phyloP scores from a whole-genome alignment of 2,113 vertebrate species.

The Ia io region DNA sequence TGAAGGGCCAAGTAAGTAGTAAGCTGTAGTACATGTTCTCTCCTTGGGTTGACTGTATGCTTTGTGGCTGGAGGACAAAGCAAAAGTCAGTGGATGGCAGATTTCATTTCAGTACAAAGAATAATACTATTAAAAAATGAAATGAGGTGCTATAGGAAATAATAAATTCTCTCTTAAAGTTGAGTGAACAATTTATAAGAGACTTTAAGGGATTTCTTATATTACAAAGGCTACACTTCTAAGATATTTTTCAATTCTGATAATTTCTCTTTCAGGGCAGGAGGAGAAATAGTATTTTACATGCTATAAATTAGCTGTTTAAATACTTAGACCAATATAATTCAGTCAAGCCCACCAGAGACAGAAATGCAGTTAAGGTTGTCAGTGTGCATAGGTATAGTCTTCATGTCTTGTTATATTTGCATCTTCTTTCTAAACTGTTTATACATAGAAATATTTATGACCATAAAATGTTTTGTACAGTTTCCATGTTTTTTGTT shows the following conservation, averaged over 20 bases:
- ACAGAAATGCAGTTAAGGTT: conserved; percentile 10
- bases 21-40: not conserved
- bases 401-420: not conserved
- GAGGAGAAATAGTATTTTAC: not conserved
- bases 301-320: not conserved
- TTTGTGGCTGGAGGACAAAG: not conserved
- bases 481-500: not conserved
- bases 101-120: conserved; percentile 2
- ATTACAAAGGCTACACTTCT: not conserved
- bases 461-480: not conserved
- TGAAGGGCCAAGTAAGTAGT: not conserved
- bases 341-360: not conserved
- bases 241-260: not conserved
- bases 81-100: not conserved
- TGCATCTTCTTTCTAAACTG: not conserved
- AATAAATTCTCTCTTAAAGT: not conserved
- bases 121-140: not conserved
- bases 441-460: not conserved
- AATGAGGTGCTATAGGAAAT: not conserved
- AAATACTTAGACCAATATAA: not conserved
- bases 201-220: not conserved
- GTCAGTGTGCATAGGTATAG: not conserved
- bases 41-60: not conserved
- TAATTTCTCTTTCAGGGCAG: not conserved
- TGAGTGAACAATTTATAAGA: not conserved